A percentile compares a stretch with the other conserved stretches of the same genome.
Conservation (phyloP, 2,113 vertebrate species). For the Malurus elegans region DNA sequence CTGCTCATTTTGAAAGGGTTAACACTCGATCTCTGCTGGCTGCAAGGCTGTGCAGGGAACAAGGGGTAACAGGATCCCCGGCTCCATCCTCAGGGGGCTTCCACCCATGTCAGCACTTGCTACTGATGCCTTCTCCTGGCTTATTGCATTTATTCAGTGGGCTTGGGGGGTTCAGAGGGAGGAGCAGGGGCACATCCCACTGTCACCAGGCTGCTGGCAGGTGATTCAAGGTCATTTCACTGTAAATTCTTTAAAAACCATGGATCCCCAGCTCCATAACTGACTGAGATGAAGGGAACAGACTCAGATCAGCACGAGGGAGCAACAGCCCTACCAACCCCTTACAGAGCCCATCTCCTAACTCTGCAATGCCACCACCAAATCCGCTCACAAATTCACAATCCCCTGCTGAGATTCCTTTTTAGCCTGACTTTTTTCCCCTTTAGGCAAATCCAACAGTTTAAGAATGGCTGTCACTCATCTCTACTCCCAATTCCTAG, state of each 20-base stretch:
- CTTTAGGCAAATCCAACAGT: not conserved
- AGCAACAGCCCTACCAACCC: not conserved
- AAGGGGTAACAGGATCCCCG: not conserved
- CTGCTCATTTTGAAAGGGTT: not conserved
- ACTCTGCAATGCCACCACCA: not conserved
- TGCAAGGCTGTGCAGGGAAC: not conserved
- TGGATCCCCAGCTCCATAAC: rapidly evolving
- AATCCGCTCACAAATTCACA: not conserved
- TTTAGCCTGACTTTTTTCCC: not conserved
- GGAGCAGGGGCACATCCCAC: not conserved
- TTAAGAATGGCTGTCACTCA: not conserved
- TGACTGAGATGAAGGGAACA: not conserved
- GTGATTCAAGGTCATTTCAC: not conserved
- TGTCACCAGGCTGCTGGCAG: not conserved
- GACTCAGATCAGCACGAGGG: not conserved
- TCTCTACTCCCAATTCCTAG: not conserved
- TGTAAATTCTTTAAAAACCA: not conserved
- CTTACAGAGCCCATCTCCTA: not conserved
- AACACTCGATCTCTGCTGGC: not conserved
- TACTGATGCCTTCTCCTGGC: not conserved
- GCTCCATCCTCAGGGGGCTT: not conserved
- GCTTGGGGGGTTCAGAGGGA: not conserved
- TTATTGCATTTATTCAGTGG: not conserved
- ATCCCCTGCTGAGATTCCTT: not conserved
- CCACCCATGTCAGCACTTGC: not conserved